Percentiles rank a stretch among this genome's conserved stretches.
Evolutionary conservation across 1,140 invertebrate genomes (phyloP).

Genomic region (Stegodyphus mimosarum): DNA sequence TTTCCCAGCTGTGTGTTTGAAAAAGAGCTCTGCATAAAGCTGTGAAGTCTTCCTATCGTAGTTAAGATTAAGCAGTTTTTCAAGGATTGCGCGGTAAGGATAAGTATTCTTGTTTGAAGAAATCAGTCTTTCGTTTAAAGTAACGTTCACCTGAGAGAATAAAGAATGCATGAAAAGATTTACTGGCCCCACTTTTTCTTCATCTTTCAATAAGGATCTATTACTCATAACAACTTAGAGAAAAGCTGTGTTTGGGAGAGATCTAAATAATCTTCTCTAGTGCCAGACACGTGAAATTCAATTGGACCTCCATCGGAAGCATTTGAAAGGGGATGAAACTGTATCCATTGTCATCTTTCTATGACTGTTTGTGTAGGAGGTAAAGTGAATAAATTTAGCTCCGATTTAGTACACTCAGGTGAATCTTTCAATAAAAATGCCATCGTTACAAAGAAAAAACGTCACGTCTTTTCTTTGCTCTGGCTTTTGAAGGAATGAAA

Average conservation of each 20-base stretch:
- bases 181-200: background rate
- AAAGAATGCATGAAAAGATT: slow-evolving; percentile 7
- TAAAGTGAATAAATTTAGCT: slow-evolving; percentile 9
- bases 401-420: background rate
- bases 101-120: background rate
- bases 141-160: background rate
- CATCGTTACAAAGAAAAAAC: background rate
- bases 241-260: background rate
- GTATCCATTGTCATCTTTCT: slow-evolving; percentile 9
- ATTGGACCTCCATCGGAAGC: background rate
- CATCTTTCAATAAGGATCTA: background rate
- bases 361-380: slow-evolving; percentile 11
- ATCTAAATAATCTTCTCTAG: slow-evolving; percentile 14
- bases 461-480: background rate
- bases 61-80: background rate
- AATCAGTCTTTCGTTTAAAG: background rate
- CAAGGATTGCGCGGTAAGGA: background rate
- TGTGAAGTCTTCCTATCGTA: background rate
- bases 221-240: slow-evolving; percentile 11
- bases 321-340: slow-evolving; percentile 3
- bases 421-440: slow-evolving; percentile 4
- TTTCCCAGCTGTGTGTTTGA: background rate
- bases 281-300: slow-evolving; percentile 7
- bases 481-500: background rate
- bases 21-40: background rate